Base-by-base conservation (phyloP, 2,113 vertebrate species). In the Emydura subglobosa region DNA sequence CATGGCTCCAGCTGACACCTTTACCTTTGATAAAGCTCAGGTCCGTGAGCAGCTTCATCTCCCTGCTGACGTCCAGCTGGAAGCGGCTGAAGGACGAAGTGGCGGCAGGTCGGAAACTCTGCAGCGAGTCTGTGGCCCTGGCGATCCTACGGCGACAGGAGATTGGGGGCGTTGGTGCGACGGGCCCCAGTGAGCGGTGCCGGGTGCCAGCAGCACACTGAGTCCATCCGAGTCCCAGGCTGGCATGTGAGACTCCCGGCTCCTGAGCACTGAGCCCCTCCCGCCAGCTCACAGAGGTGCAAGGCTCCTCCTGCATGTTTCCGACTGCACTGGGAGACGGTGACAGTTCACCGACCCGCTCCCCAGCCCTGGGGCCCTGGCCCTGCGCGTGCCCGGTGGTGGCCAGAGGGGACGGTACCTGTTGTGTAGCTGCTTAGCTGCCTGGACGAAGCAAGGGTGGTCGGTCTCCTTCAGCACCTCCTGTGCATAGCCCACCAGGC, bases 381-480 rank as follows among this genome's bases (percentile, higher is more conserved):
- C 13, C n/a, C 1, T 7, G 14, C 13, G 47, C 24, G 55, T 21
- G 78, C 31, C 2, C n/a, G 14, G 2, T 0, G 1, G 1, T 2
- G 2, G 29, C 72, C 86, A 49, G 1, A 0, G 39, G 19, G n/a
- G 19, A 42, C 1, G 0, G 86, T 97, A 99, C 99, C 99, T 99
- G 98, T 95, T 98, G 96, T 99, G 99, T 24, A 99, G 98, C 94
- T 99, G 97, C 93, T 99, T 99, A 80, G 99, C 99, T 0, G 99
- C 99, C 97, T 99, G 99, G 27, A 99, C 99, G 12, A 99, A 99
- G 97, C 99, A 99, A 27, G 99, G 98, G 34, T 99, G 99, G 91
- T 99, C 99, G 0, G 98, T 99, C 97, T 99, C 99, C 95, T 99
- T 99, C 61, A 99, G 99, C 82, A 99, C 99, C 98, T 99, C 99